Percentiles rank a stretch among this genome's conserved stretches.
Conservation (phyloP, 2,113 vertebrate genomes). For the Oceanodroma tethys region DNA sequence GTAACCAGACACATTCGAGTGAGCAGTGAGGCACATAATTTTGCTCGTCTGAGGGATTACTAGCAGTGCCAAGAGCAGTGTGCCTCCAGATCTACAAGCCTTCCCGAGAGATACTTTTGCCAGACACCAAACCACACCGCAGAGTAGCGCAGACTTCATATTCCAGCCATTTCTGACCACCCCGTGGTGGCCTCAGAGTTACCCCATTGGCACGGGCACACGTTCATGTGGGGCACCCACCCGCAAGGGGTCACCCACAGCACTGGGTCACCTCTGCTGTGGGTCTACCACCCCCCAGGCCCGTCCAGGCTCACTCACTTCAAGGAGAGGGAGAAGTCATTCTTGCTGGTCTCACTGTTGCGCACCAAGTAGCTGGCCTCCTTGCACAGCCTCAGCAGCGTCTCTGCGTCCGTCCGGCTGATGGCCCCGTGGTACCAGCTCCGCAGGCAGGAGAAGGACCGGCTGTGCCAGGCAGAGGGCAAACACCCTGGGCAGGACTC, state of each 20-base stretch:
- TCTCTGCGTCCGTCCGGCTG: constrained; percentile 93
- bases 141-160: accelerated
- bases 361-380: constrained; percentile 98
- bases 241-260: accelerated
- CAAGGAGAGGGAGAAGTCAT: constrained; percentile 96
- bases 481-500: not conserved
- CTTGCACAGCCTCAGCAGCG: constrained; percentile 92
- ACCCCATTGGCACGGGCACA: accelerated
- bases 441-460: not conserved
- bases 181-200: accelerated
- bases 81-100: not conserved
- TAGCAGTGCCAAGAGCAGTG: not conserved
- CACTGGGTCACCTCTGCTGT: not conserved
- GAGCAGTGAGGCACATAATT: not conserved
- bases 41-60: not conserved
- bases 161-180: not conserved
- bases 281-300: not conserved
- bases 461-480: not conserved
- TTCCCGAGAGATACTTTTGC: not conserved
- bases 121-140: not conserved
- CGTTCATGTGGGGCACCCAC: accelerated
- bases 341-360: constrained; percentile 98
- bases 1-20: not conserved
- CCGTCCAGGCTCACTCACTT: constrained; percentile 81
- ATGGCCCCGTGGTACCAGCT: constrained; percentile 99